Base-by-base conservation (phyloP, 2,113 vertebrate genomes). In the Steatornis caripensis region DNA sequence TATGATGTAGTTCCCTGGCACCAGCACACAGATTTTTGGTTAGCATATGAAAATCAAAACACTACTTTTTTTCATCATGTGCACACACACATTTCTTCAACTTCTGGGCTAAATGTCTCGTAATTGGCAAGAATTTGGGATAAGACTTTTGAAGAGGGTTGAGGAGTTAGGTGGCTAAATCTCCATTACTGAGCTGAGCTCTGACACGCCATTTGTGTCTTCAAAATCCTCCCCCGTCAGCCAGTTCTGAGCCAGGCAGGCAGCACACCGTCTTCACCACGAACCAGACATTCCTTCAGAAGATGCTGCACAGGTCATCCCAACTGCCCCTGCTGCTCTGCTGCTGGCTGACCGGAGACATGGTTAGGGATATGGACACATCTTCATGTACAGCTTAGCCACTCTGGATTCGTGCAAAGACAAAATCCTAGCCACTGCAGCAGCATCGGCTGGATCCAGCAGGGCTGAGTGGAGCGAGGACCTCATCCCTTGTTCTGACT, bases 1-100 rank as follows among this genome's bases (percentile, higher is more conserved):
- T 85, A 83, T 78, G 89, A 96, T 82, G 65, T 69, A 94, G 87
- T 53, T 92, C 65, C 49, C 53, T 96, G 84, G 89, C 87, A 97
- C 60, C 10, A 7, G 70, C 14, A 55, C 49, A 91, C 23, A 84
- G 81, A 88, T 94, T 91, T 91, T 96, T 43, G 70, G 45, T 95
- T 77, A 88, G 55, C 61, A 16, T 34, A 60, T 34, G 55, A 92
- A 95, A 95, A 83, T 71, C 49, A 92, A 84, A 95, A 80, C 83
- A 70, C 34, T 65, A 65, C 45, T 83, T 87, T 93, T 92, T 91
- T 92, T 92, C 74, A 88, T 64, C 30, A 32, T 43, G 54, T 57
- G 54, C 46, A 58, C 54, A 51, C 54, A 90, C 23, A 43, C 6
- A 19, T 51, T 81, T 84, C 60, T 93, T 95, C 75, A 92, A 58